Conservation (phyloP, 2,888 invertebrate genomes). For the Morpho deidamia region DNA sequence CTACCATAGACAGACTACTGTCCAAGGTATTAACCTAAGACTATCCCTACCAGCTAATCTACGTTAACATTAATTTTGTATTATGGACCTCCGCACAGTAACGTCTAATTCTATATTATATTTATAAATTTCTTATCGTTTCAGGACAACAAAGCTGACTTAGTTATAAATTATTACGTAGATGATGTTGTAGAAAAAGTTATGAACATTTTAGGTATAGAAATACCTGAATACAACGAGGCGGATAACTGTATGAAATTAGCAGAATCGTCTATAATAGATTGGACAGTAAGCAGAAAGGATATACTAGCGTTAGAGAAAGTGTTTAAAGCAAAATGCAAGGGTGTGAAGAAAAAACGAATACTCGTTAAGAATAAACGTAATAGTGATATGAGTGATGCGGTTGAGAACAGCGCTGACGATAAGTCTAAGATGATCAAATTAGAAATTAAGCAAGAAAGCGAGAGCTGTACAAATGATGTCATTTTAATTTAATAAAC, state of each 20-base stretch:
- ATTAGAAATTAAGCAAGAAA: slow-evolving; percentile 45
- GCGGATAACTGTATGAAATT: slow-evolving; percentile 82
- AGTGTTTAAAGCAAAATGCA: slow-evolving; percentile 69
- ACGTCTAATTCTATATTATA: no score
- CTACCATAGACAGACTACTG: no score
- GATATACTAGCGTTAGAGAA: slow-evolving; percentile 80
- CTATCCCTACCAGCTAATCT: no score
- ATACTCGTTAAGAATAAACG: slow-evolving; percentile 53
- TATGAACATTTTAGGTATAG: slow-evolving; percentile 84
- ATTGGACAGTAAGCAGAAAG: slow-evolving; percentile 85
- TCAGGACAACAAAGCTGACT: slow-evolving; percentile 93
- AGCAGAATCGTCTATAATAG: slow-evolving; percentile 64
- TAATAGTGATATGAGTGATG: slow-evolving; percentile 28
- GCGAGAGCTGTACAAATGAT: slow-evolving; percentile 29
- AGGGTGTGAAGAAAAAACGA: slow-evolving; percentile 67
- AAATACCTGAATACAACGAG: slow-evolving; percentile 84
- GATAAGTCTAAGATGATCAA: slow-evolving; percentile 46
- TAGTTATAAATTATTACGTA: slow-evolving; percentile 92
- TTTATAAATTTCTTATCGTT: slow-evolving; percentile 24
- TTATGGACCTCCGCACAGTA: no score
- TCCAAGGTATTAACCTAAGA: no score
- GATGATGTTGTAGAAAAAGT: slow-evolving; percentile 88
- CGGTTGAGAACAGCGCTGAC: slow-evolving; percentile 21
- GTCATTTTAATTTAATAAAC: background rate
- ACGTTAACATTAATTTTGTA: no score